These are phyloP conservation scores for Steinernema scapterisci DNA, from an alignment of 2,888 invertebrate species.

Conservation along the genomic window DNA sequence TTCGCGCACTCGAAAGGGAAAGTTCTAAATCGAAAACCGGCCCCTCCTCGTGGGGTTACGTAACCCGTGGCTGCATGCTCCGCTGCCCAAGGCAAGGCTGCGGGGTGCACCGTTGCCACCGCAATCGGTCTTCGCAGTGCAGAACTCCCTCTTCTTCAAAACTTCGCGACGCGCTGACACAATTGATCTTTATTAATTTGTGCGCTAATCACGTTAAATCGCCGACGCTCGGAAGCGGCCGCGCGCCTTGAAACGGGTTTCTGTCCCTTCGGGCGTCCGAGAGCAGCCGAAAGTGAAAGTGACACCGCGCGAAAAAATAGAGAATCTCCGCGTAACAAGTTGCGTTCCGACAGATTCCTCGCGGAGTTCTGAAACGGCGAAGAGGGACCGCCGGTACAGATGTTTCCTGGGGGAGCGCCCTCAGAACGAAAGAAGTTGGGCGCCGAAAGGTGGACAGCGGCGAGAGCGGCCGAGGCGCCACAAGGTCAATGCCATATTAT, in stretches of 20 bases:
- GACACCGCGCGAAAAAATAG: constrained; percentile 22
- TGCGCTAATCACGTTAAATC: constrained; percentile 10
- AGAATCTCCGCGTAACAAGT: constrained; percentile 3
- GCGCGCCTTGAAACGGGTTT: neutral
- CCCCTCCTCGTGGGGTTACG: constrained; percentile 1
- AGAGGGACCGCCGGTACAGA: neutral
- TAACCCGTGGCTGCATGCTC: neutral
- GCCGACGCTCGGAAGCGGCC: too few species aligned
- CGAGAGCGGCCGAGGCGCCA: neutral
- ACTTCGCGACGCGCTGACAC: constrained; percentile 2
- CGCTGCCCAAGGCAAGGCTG: neutral
- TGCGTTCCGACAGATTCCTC: neutral
- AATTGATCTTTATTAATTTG: constrained; percentile 32
- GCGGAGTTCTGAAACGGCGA: neutral
- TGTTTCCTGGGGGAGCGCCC: neutral
- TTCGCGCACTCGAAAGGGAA: constrained; percentile 28
- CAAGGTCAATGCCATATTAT: constrained; percentile 28
- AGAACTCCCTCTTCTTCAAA: neutral
- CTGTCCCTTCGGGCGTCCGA: neutral
- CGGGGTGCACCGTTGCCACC: too few species aligned
- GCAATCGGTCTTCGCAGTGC: constrained; percentile 2
- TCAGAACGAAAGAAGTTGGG: neutral
- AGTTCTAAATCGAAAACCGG: neutral
- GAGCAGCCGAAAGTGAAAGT: constrained; percentile 4
- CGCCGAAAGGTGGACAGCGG: constrained; percentile 9